Evolutionary conservation across 2,113 vertebrate species (phyloP).

Genomic region (Esox niger): DNA sequence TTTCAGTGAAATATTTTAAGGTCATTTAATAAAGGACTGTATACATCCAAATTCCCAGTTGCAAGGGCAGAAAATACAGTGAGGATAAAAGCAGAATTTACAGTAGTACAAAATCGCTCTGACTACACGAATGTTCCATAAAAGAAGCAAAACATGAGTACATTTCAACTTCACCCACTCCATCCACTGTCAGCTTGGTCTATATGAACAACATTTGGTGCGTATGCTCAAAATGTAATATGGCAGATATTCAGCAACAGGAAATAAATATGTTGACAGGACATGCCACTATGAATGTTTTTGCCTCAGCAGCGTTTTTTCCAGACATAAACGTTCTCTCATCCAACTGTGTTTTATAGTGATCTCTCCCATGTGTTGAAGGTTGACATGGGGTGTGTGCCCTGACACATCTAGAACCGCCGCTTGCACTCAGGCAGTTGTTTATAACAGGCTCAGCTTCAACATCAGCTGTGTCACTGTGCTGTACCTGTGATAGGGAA

Average conservation of each 20-base stretch:
- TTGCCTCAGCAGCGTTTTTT: neutral
- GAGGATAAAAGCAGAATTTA: too few species aligned
- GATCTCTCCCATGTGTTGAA: constrained; percentile 15
- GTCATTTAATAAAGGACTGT: too few species aligned
- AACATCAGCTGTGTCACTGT: constrained; percentile 9
- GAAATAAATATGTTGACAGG: constrained; percentile 7
- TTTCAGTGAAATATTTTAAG: neutral
- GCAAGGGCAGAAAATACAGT: too few species aligned
- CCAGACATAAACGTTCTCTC: constrained; percentile 4
- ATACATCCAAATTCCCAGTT: too few species aligned
- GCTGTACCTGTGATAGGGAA: neutral
- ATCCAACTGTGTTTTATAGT: constrained; percentile 6
- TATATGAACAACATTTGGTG: constrained; percentile 4
- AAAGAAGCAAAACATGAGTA: too few species aligned
- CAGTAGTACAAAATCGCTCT: too few species aligned
- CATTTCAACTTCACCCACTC: too few species aligned
- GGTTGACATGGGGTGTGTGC: constrained; percentile 1
- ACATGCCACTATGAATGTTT: neutral
- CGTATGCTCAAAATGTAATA: neutral
- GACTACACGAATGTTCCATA: too few species aligned
- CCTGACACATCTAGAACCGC: constrained; percentile 5
- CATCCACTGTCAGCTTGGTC: too few species aligned
- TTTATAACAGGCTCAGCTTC: neutral
- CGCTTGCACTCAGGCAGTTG: neutral
- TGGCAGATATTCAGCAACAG: neutral